Evolutionary conservation across 2,888 invertebrate species (phyloP), one percentile per base, ranked within the genome.

Genomic region (Chaitophorus viminalis): DNA sequence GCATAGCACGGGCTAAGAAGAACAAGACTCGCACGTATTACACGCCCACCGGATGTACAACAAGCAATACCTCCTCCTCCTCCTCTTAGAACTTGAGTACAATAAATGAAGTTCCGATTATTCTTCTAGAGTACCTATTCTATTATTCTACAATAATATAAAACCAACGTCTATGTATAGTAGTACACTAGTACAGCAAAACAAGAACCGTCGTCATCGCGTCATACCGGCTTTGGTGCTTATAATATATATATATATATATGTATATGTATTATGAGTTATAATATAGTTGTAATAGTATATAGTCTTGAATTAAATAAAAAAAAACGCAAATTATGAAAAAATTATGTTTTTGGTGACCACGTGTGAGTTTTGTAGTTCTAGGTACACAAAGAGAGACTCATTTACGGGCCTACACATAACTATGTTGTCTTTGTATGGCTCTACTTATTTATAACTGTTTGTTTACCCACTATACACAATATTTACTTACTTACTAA

Each of bases 41-140:
- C 77, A 68, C 84, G 84, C 84, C 84, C 84, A 85, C 84, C 84
- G 84, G 84, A 85, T 85, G 76, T 85, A 68, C 84, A 36, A 77
- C 84, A 77, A 85, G 84, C 84, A 77, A 85, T 54, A 72, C 33
- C 54, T 65, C 84, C 84, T 84, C 75, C 83, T 74, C n/a, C 74
- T 65, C 60, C 84, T 76, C 46, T 36, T 76, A 74, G 14, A 84
- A 77, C 84, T 77, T 77, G 84, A 85, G 68, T 68, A 85, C 84
- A 85, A 85, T 85, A 85, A 85, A 85, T 52, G 65, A 85, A 85
- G 84, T 85, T 85, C 76, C 76, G 84, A 85, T 85, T 85, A 85
- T 85, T 85, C 76, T 85, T 85, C 82, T 83, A 54, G 82, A 83
- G 82, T 83, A 52, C 70, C 39, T 79, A 82, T 72, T 82, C 83